Conservation (phyloP, 2,113 vertebrate species). For the Periophthalmodon schlosseri region DNA sequence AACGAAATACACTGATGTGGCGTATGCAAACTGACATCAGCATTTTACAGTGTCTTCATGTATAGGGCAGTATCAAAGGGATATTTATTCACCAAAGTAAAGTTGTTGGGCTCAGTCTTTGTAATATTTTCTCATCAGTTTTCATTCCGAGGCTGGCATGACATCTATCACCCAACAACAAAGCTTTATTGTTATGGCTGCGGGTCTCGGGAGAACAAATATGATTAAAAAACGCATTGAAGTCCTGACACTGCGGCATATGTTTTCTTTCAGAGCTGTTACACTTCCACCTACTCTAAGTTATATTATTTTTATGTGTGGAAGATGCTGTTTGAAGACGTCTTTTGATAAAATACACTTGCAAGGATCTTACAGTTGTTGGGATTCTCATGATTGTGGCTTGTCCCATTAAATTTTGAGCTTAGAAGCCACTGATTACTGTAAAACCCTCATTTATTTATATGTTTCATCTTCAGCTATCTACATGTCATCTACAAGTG, state of each 20-base stretch:
- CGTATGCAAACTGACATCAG: not conserved
- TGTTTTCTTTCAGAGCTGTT: slow-evolving; percentile 4
- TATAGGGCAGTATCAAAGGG: slow-evolving; percentile 20
- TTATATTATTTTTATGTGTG: not conserved
- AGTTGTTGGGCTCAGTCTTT: slow-evolving; percentile 15
- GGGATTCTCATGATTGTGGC: not conserved
- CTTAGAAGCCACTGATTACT: slow-evolving; percentile 1
- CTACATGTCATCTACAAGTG: slow-evolving; percentile 5
- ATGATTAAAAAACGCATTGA: slow-evolving; percentile 34
- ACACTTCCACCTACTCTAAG: not conserved
- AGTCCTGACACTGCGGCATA: slow-evolving; percentile 20
- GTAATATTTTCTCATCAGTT: slow-evolving; percentile 13
- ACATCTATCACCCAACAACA: slow-evolving; percentile 32
- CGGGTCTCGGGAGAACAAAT: slow-evolving; percentile 45
- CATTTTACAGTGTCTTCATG: not conserved
- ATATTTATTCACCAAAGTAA: slow-evolving; percentile 26
- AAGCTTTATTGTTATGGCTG: slow-evolving; percentile 46
- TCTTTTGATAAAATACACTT: not conserved
- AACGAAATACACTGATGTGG: not conserved
- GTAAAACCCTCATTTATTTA: not conserved
- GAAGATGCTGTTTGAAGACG: not conserved
- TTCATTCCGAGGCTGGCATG: slow-evolving; percentile 20
- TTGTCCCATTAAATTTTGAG: slow-evolving; percentile 16
- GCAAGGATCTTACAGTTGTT: not conserved
- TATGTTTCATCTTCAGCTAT: not conserved